These are phyloP conservation scores for Caenorhabditis brenneri DNA, from an alignment of 1,140 invertebrate genomes.

Conservation along the genomic window DNA sequence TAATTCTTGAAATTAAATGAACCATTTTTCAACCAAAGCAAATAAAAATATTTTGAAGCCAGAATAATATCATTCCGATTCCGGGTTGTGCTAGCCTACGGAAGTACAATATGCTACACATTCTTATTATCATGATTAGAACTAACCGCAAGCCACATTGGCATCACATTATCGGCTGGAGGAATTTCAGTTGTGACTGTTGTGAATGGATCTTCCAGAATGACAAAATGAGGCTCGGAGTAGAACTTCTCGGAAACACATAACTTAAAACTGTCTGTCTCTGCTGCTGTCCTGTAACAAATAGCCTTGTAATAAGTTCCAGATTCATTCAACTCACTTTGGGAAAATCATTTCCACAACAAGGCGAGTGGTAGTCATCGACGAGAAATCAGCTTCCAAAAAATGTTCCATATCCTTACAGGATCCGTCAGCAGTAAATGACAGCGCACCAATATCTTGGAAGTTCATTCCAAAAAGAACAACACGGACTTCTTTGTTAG, in stretches of 20 bases:
- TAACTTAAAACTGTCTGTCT: background rate
- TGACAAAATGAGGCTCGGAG: background rate
- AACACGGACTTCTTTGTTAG: background rate
- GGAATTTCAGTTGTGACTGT: constrained; percentile 2
- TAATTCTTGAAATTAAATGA: no score
- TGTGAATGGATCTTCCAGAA: background rate
- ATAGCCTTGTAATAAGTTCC: no score
- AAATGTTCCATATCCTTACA: constrained; percentile 4
- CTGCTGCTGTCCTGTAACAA: background rate
- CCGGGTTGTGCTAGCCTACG: no score
- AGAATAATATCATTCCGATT: no score
- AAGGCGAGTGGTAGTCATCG: background rate
- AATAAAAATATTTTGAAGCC: no score
- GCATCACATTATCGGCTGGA: background rate
- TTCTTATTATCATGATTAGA: no score
- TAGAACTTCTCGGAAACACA: background rate
- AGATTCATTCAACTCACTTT: background rate
- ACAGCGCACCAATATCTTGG: constrained; percentile 2
- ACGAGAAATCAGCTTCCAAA: background rate
- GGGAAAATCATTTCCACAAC: background rate
- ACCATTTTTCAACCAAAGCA: no score
- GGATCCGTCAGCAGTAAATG: background rate
- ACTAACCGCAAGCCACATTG: background rate
- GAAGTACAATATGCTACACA: no score
- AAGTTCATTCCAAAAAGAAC: background rate